A percentile compares a stretch with the other conserved stretches of the same genome.
These are phyloP conservation scores for Caerostris extrusa DNA, from an alignment of 1,140 invertebrate genomes.

Conservation along the genomic window DNA sequence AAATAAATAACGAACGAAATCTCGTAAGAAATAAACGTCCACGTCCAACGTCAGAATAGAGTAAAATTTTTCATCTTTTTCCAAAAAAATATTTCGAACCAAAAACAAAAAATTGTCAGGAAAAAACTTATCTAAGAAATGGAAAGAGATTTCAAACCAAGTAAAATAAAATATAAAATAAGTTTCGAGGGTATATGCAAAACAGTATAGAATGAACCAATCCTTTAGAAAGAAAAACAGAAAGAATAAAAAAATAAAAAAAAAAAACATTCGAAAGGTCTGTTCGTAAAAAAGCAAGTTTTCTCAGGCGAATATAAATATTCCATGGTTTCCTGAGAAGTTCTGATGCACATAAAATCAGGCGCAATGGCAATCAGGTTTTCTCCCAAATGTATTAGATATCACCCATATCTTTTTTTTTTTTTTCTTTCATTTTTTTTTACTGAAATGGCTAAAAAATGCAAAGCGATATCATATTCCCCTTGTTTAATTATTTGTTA, in stretches of 20 bases:
- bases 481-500: slow-evolving; percentile 10
- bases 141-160: not conserved
- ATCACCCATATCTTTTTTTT: not conserved
- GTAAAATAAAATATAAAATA: not conserved
- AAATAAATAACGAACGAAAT: not conserved
- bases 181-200: not conserved
- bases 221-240: not conserved
- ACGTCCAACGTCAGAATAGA: not conserved
- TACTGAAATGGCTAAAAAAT: slow-evolving; percentile 14
- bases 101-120: not conserved
- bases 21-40: not conserved
- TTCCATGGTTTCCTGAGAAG: slow-evolving; percentile 4
- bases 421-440: not conserved
- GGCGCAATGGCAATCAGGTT: not conserved
- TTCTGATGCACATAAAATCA: not conserved
- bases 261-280: not conserved
- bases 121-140: slow-evolving; percentile 23
- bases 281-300: slow-evolving; percentile 3
- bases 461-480: not conserved
- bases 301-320: slow-evolving; percentile 32
- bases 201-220: not conserved
- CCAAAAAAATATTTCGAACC: no score
- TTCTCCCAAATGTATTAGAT: slow-evolving; percentile 15
- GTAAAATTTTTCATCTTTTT: not conserved
- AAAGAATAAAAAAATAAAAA: not conserved